phyloP scores from a whole-genome alignment of 2,888 invertebrate species.

The Megalurothrips usitatus region DNA sequence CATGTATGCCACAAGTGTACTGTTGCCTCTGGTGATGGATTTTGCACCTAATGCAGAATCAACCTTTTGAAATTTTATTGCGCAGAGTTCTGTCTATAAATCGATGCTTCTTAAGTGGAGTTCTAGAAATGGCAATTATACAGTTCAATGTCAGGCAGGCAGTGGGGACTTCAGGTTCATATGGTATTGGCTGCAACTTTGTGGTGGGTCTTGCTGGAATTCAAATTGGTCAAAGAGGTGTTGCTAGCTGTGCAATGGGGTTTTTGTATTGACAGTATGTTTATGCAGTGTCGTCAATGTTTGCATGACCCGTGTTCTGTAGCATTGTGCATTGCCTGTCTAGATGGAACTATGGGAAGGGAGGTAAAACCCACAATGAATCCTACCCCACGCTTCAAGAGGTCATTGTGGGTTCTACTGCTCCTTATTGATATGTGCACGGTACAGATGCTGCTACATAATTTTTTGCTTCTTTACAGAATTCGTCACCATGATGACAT shows the following conservation, averaged over 20 bases:
- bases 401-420: slow-evolving; percentile 25
- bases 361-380: neutral
- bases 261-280: neutral
- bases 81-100: neutral
- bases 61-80: neutral
- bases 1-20: slow-evolving; percentile 1
- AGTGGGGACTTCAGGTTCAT: too few relatives aligned
- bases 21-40: neutral
- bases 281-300: neutral
- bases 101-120: too few relatives aligned
- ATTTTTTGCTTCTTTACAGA: slow-evolving; percentile 62
- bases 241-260: neutral
- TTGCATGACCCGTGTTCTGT: slow-evolving; percentile 14
- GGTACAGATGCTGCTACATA: slow-evolving; percentile 11
- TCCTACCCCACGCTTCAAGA: neutral
- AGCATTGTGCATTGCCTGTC: slow-evolving; percentile 20
- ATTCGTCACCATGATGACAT: slow-evolving; percentile 99
- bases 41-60: neutral
- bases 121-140: too few relatives aligned
- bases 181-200: too few relatives aligned
- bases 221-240: too few relatives aligned
- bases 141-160: too few relatives aligned
- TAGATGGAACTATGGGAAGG: neutral
- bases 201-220: too few relatives aligned
- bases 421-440: slow-evolving; percentile 29